A percentile compares a stretch with the other conserved stretches of the same genome.
Evolutionary conservation across 1,140 invertebrate species (phyloP).

Genomic region (Chelonus insularis): DNA sequence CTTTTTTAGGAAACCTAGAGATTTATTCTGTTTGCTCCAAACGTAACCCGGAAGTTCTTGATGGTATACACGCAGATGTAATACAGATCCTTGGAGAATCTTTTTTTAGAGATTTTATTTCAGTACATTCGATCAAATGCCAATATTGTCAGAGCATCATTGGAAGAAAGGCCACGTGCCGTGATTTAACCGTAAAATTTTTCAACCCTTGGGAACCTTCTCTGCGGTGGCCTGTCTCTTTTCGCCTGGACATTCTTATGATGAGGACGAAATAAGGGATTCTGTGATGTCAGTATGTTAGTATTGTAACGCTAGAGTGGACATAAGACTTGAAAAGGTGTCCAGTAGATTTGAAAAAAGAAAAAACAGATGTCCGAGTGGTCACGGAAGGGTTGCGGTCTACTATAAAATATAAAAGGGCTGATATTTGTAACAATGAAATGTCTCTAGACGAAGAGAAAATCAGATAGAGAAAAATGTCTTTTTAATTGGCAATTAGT

Average conservation of each 20-base stretch:
- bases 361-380: constrained; percentile 26
- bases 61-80: constrained; percentile 9
- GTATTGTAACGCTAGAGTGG: background rate
- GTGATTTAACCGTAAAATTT: constrained; percentile 6
- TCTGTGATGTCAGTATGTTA: constrained; percentile 2
- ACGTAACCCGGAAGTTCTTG: constrained; percentile 37
- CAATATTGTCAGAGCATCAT: no score
- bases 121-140: no score
- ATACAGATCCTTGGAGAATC: background rate
- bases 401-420: background rate
- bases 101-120: background rate
- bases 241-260: background rate
- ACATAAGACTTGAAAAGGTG: background rate
- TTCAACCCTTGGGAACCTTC: background rate
- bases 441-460: constrained; percentile 2
- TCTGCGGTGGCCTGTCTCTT: background rate
- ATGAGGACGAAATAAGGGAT: background rate
- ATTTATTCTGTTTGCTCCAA: constrained; percentile 32
- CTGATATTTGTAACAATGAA: background rate
- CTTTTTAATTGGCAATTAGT: constrained; percentile 60
- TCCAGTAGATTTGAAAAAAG: background rate
- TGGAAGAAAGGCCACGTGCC: constrained; percentile 20
- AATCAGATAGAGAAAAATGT: constrained; percentile 46
- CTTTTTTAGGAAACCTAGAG: constrained; percentile 40
- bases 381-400: background rate